Evolutionary conservation across 37 sponge, comb jelly and placozoan species (phyloP).

Genomic region (Ianthella basta): DNA sequence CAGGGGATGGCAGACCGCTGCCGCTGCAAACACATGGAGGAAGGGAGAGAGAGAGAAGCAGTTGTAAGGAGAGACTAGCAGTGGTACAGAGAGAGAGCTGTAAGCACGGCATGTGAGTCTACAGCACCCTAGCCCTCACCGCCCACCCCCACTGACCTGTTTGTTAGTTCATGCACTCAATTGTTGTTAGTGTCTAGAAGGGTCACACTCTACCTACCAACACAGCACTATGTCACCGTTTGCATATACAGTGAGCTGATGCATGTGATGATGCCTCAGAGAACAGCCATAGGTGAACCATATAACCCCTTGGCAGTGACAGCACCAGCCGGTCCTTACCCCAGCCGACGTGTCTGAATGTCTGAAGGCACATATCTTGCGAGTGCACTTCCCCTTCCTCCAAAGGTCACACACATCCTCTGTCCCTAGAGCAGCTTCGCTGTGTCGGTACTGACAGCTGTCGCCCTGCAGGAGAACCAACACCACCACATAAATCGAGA

Average conservation of each 20-base stretch:
- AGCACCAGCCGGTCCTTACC: not conserved
- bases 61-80: not conserved
- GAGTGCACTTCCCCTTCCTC: slow-evolving; percentile 53
- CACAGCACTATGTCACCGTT: not conserved
- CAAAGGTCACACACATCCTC: slow-evolving; percentile 74
- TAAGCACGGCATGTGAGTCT: no score
- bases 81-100: not conserved
- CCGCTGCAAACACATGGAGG: slow-evolving; percentile 27
- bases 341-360: slow-evolving; percentile 30
- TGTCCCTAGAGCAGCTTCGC: slow-evolving; percentile 79
- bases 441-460: slow-evolving; percentile 67
- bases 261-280: no score
- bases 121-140: no score
- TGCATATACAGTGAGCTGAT: no score
- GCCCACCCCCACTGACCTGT: no score
- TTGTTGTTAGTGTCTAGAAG: no score
- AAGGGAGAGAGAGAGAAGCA: not conserved
- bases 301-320: no score
- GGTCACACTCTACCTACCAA: no score
- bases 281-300: no score
- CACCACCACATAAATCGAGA: not conserved
- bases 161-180: no score
- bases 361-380: slow-evolving; percentile 77
- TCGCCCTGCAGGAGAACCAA: slow-evolving; percentile 48
- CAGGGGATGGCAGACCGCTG: slow-evolving; percentile 74